These are phyloP conservation scores for Columba guinea DNA, from an alignment of 2,797 vertebrate genomes.

Conservation along the genomic window DNA sequence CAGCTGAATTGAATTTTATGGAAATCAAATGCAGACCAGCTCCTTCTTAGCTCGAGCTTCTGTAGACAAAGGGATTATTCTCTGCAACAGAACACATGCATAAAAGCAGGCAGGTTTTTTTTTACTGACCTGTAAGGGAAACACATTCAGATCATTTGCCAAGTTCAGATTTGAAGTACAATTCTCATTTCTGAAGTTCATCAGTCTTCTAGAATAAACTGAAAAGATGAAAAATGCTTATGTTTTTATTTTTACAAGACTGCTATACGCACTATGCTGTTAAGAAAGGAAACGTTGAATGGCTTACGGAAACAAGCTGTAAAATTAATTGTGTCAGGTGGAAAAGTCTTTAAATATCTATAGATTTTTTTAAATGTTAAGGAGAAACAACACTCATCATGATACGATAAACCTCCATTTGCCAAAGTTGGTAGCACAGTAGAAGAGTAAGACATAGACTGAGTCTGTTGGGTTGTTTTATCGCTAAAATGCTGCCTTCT, in stretches of 20 bases:
- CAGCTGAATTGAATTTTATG: neutral
- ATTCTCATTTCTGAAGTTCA: neutral
- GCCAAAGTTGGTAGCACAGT: neutral
- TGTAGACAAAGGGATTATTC: neutral
- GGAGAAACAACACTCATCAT: neutral
- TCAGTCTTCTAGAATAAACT: neutral
- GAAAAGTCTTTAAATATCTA: neutral
- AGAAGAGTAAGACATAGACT: neutral
- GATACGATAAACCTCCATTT: neutral
- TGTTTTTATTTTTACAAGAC: neutral
- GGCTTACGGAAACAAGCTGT: neutral
- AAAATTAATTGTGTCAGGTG: neutral
- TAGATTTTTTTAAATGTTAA: neutral
- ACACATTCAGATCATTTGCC: neutral
- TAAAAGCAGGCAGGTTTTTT: neutral
- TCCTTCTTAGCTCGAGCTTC: neutral
- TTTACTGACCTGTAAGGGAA: neutral
- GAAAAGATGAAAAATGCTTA: neutral
- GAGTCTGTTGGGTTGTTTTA: neutral
- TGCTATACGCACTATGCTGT: neutral
- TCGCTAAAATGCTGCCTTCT: neutral
- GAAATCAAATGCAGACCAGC: constrained; percentile 34
- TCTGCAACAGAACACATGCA: constrained; percentile 23
- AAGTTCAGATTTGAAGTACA: neutral
- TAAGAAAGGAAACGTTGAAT: neutral